phyloP scores from a whole-genome alignment of 2,797 vertebrate genomes.

The Cephalopachus bancanus region DNA sequence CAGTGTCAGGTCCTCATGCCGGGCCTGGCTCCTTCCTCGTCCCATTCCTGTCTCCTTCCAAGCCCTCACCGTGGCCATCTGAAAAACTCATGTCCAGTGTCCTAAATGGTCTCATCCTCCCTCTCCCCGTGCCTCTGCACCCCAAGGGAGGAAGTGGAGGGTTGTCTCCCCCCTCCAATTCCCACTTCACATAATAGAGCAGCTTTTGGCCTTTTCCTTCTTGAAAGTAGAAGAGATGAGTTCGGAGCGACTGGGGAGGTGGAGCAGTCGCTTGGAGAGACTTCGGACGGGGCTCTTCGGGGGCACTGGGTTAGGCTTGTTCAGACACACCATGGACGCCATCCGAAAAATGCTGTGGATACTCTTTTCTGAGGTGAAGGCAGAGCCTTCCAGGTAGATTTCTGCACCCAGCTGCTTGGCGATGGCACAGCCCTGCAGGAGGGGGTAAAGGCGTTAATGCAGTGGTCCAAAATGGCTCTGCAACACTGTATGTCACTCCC shows the following conservation, averaged over 20 bases:
- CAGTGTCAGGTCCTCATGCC: constrained; percentile 67
- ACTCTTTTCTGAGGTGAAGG: constrained; percentile 97
- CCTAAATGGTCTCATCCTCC: constrained; percentile 80
- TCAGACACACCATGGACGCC: constrained; percentile 93
- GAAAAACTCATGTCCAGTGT: constrained; percentile 77
- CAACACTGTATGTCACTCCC: not conserved
- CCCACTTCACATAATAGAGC: constrained; percentile 95
- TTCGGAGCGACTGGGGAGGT: constrained; percentile 94
- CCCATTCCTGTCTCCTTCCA: constrained; percentile 72
- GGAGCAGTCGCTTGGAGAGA: constrained; percentile 96
- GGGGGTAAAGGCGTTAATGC: accelerated
- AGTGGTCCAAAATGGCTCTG: not conserved
- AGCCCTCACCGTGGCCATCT: constrained; percentile 72
- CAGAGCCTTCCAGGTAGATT: constrained; percentile 96
- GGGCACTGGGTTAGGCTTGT: constrained; percentile 89
- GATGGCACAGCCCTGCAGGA: constrained; percentile 92
- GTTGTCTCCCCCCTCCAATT: constrained; percentile 24
- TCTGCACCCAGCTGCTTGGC: constrained; percentile 96
- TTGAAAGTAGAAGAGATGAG: constrained; percentile 95
- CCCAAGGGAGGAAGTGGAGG: constrained; percentile 79
- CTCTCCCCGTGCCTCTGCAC: constrained; percentile 80
- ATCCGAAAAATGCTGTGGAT: constrained; percentile 96
- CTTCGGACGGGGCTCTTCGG: constrained; percentile 92
- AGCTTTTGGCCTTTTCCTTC: constrained; percentile 97
- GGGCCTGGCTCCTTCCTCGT: constrained; percentile 63